These are phyloP conservation scores for Thyatira batis DNA, from an alignment of 2,888 invertebrate species.

Conservation along the genomic window DNA sequence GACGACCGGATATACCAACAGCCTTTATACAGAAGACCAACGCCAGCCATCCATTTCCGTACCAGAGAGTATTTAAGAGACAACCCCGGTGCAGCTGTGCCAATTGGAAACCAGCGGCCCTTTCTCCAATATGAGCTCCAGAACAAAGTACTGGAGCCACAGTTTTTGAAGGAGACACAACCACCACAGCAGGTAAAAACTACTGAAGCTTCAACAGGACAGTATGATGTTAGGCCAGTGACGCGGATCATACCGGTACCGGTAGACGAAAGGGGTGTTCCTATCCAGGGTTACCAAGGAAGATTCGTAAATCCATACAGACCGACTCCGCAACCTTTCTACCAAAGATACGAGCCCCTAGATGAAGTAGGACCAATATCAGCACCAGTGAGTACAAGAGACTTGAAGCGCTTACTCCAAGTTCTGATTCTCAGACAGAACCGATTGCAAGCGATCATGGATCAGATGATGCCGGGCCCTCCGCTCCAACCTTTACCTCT, in stretches of 20 bases:
- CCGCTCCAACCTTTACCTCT: constrained; percentile 47
- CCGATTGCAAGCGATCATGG: constrained; percentile 81
- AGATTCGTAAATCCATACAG: constrained; percentile 66
- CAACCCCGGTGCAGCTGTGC: constrained; percentile 73
- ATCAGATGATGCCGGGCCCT: constrained; percentile 65
- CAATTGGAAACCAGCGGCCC: constrained; percentile 78
- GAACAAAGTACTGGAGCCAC: constrained; percentile 74
- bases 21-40: constrained; percentile 63
- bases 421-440: constrained; percentile 85
- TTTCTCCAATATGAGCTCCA: constrained; percentile 76
- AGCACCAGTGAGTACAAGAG: constrained; percentile 87
- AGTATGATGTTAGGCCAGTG: constrained; percentile 65
- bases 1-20: constrained; percentile 68
- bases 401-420: constrained; percentile 86
- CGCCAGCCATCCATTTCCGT: constrained; percentile 64
- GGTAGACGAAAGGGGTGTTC: constrained; percentile 73
- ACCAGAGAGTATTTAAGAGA: constrained; percentile 76
- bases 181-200: constrained; percentile 49
- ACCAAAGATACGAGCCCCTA: constrained; percentile 73
- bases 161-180: constrained; percentile 59
- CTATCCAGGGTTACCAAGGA: constrained; percentile 67
- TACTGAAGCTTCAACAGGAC: constrained; percentile 58
- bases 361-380: constrained; percentile 83
- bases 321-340: constrained; percentile 40
- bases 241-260: constrained; percentile 72